A percentile compares a stretch with the other conserved stretches of the same genome.
phyloP scores from a whole-genome alignment of 2,113 vertebrate genomes.

The Sminthopsis crassicaudata region DNA sequence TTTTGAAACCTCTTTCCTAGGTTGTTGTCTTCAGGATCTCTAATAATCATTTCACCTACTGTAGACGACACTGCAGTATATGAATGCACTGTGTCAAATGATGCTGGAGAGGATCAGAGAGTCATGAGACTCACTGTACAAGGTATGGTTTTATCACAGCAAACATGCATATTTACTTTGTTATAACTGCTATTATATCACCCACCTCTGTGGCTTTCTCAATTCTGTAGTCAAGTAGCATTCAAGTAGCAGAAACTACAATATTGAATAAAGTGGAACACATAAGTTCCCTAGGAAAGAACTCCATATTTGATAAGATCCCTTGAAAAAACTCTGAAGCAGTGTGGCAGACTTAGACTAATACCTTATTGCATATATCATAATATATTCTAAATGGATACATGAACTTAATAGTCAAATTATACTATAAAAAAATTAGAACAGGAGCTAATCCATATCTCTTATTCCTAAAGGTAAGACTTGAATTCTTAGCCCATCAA shows the following conservation, averaged over 20 bases:
- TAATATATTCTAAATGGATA: neutral
- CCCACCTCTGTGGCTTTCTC: neutral
- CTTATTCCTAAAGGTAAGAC: neutral
- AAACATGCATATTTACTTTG: neutral
- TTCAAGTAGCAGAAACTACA: neutral
- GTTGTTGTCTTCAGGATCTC: slow-evolving; percentile 94
- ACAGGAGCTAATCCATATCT: neutral
- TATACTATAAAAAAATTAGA: neutral
- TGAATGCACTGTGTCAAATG: slow-evolving; percentile 91
- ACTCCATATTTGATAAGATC: neutral
- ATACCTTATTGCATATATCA: neutral
- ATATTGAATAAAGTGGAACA: neutral
- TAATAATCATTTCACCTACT: slow-evolving; percentile 94
- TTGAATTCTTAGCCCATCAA: neutral
- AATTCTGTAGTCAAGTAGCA: neutral
- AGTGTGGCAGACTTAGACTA: neutral
- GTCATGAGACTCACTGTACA: slow-evolving; percentile 89
- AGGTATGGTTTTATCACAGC: slow-evolving; percentile 83
- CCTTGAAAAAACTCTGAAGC: neutral
- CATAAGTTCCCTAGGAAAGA: neutral
- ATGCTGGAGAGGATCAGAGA: slow-evolving; percentile 91
- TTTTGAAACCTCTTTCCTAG: slow-evolving; percentile 81
- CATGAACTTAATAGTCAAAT: neutral
- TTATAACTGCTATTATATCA: neutral
- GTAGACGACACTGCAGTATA: slow-evolving; percentile 94